phyloP scores from a whole-genome alignment of 2,113 vertebrate species.

The Merops nubicus region DNA sequence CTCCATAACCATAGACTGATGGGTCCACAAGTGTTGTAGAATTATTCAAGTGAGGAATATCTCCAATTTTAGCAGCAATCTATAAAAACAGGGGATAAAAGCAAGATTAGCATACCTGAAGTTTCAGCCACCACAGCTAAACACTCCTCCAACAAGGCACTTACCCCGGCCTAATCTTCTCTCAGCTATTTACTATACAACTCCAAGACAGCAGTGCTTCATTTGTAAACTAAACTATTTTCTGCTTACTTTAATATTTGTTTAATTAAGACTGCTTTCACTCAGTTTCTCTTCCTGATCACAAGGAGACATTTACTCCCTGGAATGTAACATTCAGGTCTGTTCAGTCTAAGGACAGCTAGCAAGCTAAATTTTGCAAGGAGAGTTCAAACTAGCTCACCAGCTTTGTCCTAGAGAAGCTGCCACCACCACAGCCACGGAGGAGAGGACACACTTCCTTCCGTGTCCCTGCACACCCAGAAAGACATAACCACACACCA shows the following conservation, averaged over 20 bases:
- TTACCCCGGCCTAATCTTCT: background rate
- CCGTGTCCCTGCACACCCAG: background rate
- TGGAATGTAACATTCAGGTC: background rate
- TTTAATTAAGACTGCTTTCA: background rate
- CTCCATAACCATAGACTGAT: constrained; percentile 90
- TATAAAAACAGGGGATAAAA: constrained; percentile 59
- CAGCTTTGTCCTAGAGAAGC: background rate
- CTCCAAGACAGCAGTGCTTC: background rate
- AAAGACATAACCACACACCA: background rate
- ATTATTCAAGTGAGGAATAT: constrained; percentile 95
- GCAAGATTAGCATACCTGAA: background rate
- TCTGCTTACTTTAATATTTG: constrained; percentile 4
- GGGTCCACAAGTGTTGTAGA: constrained; percentile 90
- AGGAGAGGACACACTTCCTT: background rate
- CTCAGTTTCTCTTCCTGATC: background rate
- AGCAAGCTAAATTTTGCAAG: background rate
- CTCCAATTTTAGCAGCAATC: constrained; percentile 98
- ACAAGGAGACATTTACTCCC: background rate
- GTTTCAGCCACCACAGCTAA: background rate
- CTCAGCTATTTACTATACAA: background rate
- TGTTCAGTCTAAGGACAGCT: background rate
- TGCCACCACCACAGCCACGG: background rate
- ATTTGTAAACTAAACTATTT: background rate
- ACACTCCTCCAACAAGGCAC: background rate
- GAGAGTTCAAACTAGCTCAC: background rate